Base-by-base conservation (phyloP, 2,797 vertebrate genomes). In the Peromyscus attwateri region DNA sequence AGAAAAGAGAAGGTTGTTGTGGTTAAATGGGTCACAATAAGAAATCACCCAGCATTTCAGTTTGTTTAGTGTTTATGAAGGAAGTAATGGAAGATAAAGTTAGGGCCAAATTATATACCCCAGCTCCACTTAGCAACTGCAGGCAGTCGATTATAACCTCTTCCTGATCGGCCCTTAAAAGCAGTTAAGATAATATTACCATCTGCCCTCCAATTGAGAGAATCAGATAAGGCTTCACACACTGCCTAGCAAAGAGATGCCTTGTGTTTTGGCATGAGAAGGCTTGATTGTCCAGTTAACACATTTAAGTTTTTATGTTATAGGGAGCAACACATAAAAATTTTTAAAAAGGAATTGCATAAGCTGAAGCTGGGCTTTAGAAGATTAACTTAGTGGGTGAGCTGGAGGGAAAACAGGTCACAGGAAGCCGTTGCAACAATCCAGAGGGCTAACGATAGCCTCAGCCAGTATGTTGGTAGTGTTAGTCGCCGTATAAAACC, bases 81-180 rank as follows among this genome's bases (percentile, higher is more conserved):
- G 21, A 29, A 81, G 17, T 92, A 85, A 81, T 82, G 12, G 40
- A 80, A 94, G 34, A 91, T 70, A 96, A 94, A 93, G n/a, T 79
- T 92, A 77, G 62, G 34, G 9, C 73, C 84, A 93, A 77, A 76
- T 77, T 94, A 62, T 92, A 68, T 68, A 27, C 73, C 68, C 87
- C 46, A 87, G 34, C 27, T 89, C 55, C 40, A 49, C 49, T 77
- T 73, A 73, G 68, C 79, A 60, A 27, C 68, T 73, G 88, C 73
- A 75, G 49, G 92, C 62, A 93, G 66, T 85, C 70, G 60, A 25
- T 83, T 88, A 64, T 34, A 81, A 76, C 31, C 4, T 94, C 60
- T 85, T 89, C 82, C 64, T 85, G 73, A 76, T 2, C 2, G 12
- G 89, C 40, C 46, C 81, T 89, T 91, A 88, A 77, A 94, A 62